phyloP scores from a whole-genome alignment of 1,140 invertebrate species.

The Habropoda laboriosa region DNA sequence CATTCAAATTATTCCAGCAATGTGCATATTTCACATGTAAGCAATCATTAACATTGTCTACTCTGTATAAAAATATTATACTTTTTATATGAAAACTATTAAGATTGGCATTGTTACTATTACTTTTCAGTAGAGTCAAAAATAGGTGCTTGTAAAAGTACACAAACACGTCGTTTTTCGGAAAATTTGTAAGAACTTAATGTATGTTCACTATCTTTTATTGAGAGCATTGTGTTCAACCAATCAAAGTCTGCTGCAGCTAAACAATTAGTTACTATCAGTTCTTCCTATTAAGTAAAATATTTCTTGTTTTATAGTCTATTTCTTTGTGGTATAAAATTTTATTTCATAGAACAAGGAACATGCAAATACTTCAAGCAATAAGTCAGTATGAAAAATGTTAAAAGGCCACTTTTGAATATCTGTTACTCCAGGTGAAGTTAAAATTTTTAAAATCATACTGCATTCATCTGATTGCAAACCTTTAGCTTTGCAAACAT shows the following conservation, averaged over 20 bases:
- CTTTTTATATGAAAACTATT: background rate
- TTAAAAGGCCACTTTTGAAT: conserved; percentile 56
- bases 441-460: conserved; percentile 40
- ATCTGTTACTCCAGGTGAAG: conserved; percentile 4
- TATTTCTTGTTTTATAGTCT: background rate
- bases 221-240: conserved; percentile 16
- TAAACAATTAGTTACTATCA: conserved; percentile 57
- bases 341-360: background rate
- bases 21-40: conserved; percentile 21
- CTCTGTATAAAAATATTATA: background rate
- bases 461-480: background rate
- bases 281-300: conserved; percentile 38
- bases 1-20: background rate
- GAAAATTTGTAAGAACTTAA: background rate
- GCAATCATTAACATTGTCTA: conserved; percentile 16
- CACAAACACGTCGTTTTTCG: conserved; percentile 41
- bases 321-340: background rate
- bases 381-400: conserved; percentile 40
- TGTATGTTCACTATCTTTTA: background rate
- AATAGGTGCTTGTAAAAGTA: conserved; percentile 42
- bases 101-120: background rate
- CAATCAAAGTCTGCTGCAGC: conserved; percentile 49
- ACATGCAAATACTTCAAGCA: conserved; percentile 18
- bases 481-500: background rate
- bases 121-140: conserved; percentile 12